Evolutionary conservation across 2,888 invertebrate species (phyloP), one percentile per base, ranked within the genome.

Genomic region (Pachliopta kotzebuea): DNA sequence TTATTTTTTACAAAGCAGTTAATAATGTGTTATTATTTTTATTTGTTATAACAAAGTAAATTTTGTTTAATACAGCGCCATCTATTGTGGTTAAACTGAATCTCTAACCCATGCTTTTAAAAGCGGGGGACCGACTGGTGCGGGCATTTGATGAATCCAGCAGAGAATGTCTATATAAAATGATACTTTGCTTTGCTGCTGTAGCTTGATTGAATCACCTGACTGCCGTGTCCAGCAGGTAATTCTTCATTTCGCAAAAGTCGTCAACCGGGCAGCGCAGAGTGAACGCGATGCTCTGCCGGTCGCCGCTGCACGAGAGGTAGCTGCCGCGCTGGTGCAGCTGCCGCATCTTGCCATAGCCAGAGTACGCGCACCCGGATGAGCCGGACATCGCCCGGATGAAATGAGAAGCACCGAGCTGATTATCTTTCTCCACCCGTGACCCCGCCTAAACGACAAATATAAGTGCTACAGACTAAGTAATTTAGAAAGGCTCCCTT

Each of bases 221-320:
- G 29, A 72, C 72, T 57, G 85, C 84, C 0, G 81, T 77, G 68
- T 90, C 90, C 60, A 86, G 54, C 6, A 90, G 74, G 65, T 80
- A 83, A 58, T 76, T 68, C 68, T 86, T 86, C 62, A 87, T 68
- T 0, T 80, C 74, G 0, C 69, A 26, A 56, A 86, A 90, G 14
- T 61, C 31, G 0, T 75, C 67, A 7, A 75, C 65, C 0, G 86
- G 84, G 62, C 86, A 88, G 21, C 81, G 75, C 31, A 98, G 83
- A 2, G 96, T 96, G 78, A 96, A 98, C 0, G 95, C 92, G 54
- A 97, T 92, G 54, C 94, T 92, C 86, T 98, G 98, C 24, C 98
- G 92, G 74, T 97, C 96, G 8, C 93, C 85, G 26, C 93, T 92
- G 63, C 94, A 94, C 0, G 93, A 93, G 66, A 97, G 80, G 70